phyloP scores from a whole-genome alignment of 2,113 vertebrate genomes.

The Ramphastos sulfuratus region DNA sequence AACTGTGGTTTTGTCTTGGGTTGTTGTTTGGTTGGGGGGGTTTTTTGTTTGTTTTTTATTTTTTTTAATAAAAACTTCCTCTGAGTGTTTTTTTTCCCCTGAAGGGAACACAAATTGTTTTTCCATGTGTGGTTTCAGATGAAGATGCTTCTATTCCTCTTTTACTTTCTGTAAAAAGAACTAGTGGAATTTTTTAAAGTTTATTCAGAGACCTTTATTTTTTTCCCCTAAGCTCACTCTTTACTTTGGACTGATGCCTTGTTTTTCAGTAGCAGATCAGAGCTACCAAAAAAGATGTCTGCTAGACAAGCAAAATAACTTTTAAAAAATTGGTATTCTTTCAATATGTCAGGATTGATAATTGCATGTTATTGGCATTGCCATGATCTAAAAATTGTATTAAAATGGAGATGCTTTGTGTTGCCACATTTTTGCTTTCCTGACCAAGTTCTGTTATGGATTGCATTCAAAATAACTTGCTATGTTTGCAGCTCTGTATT shows the following conservation, averaged over 20 bases:
- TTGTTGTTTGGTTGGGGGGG: too few relatives aligned
- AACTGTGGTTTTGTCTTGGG: fast-evolving
- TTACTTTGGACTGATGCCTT: conserved; percentile 2
- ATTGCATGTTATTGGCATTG: not conserved
- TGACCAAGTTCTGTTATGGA: not conserved
- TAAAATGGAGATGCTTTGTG: not conserved
- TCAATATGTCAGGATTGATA: not conserved
- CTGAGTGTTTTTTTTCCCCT: not conserved
- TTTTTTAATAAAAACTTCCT: not conserved
- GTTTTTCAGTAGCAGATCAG: not conserved
- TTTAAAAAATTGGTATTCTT: not conserved
- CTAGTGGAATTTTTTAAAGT: not conserved
- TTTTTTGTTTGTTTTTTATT: not conserved
- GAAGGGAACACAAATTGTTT: not conserved
- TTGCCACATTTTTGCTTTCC: not conserved
- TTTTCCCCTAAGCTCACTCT: not conserved
- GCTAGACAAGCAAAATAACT: not conserved
- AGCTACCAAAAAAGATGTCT: not conserved
- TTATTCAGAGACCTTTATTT: not conserved
- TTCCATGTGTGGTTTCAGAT: conserved; percentile 24
- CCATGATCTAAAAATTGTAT: not conserved
- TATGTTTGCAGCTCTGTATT: not conserved
- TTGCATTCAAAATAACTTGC: not conserved
- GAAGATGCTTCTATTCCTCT: conserved; percentile 8
- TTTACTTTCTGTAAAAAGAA: not conserved